Evolutionary conservation across 2,888 invertebrate species (phyloP), one percentile per base, ranked within the genome.

Genomic region (Drosophila mettleri): DNA sequence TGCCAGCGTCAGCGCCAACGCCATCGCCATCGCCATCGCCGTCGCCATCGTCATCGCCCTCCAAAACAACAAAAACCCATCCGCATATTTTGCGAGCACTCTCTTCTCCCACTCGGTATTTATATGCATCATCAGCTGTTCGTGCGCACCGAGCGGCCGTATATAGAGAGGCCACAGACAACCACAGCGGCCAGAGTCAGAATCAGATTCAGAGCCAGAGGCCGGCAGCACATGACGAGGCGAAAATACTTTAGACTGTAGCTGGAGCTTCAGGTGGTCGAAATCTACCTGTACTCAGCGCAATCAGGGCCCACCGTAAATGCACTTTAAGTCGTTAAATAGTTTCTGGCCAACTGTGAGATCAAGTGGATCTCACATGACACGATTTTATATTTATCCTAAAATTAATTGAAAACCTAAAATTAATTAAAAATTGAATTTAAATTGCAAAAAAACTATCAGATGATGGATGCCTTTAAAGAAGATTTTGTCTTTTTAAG

Each of bases 91-190:
- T 43, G 64, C 29, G 51, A 64, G 27, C 58, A 51, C 51, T 45
- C 60, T 51, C 59, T 34, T 10, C 59, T 55, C 71, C 57, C 71
- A 60, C 71, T 49, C 54, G 33, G 48, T 29, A 57, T 62, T 61
- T 61, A 58, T 63, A 54, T 80, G 69, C 67, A 78, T 58, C 82
- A 81, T 88, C 80, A 82, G 81, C 89, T 82, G 89, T 82, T 82
- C 46, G 67, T 69, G 68, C 43, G 60, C 60, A 62, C 46, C 69
- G 74, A 67, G 54, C 57, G 34, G 54, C 60, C 54, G 54, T 57
- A 39, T 57, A 39, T 39, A 46, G 51, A 48, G 62, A 36, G 52
- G 16, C 48, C 53, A 43, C 34, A 41, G 38, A 58, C 51, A 58
- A 34, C 41, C 63, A 49, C 71, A 36, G 49, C 53, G 22, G 49